Conservation (phyloP, 2,888 invertebrate species). For the Ectobius pallidus region DNA sequence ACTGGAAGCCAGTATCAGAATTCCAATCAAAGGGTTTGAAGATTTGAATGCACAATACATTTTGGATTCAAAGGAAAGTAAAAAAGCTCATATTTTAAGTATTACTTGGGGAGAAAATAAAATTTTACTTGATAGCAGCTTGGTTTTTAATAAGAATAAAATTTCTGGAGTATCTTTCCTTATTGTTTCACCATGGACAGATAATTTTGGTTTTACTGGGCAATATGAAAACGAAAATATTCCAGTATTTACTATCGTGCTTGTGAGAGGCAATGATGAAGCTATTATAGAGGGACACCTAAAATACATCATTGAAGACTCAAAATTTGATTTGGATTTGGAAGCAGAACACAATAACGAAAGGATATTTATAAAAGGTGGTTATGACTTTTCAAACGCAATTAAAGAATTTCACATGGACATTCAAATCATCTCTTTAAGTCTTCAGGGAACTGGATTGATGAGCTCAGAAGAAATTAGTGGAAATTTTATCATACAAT, state of each 20-base stretch:
- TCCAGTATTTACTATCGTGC: constrained; percentile 29
- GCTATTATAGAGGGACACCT: constrained; percentile 36
- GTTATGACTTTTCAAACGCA: constrained; percentile 29
- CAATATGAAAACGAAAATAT: constrained; percentile 36
- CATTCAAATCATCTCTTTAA: constrained; percentile 16
- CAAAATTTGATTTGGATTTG: constrained; percentile 33
- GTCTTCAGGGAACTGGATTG: constrained; percentile 10
- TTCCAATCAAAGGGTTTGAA: constrained; percentile 43
- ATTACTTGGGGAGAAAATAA: constrained; percentile 34
- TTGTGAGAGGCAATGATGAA: constrained; percentile 24
- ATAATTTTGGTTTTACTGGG: constrained; percentile 40
- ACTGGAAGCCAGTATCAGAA: constrained; percentile 36
- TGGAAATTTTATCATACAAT: constrained; percentile 21
- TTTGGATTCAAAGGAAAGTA: constrained; percentile 34
- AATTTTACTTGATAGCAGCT: constrained; percentile 42
- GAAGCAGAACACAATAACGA: constrained; percentile 35
- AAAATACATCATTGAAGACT: constrained; percentile 12
- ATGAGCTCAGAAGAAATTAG: not conserved
- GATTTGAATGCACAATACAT: constrained; percentile 39
- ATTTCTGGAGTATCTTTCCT: constrained; percentile 40
- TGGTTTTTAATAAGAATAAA: constrained; percentile 39
- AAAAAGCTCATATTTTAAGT: not conserved
- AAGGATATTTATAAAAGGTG: constrained; percentile 35
- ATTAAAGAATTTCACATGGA: constrained; percentile 25
- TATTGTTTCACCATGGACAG: constrained; percentile 45